Evolutionary conservation across 2,113 vertebrate species (phyloP).

Genomic region (Sorex fumeus): DNA sequence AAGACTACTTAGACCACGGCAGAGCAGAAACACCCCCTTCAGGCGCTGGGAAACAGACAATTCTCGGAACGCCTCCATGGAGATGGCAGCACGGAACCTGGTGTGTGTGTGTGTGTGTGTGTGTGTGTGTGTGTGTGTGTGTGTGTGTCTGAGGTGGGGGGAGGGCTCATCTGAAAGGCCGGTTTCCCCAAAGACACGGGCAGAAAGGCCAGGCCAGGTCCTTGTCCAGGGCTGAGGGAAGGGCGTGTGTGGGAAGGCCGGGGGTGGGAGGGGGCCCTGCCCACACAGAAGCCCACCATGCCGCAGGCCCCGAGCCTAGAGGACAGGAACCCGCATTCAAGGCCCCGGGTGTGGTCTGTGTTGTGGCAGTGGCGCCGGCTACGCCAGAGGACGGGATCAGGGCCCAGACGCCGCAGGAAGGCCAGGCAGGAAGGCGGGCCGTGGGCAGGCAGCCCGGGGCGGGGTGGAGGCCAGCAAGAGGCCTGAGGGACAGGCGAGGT

Average conservation of each 20-base stretch:
- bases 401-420: no score
- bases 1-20: background rate
- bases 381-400: no score
- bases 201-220: background rate
- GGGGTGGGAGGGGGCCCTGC: background rate
- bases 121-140: no score
- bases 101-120: no score
- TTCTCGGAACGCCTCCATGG: background rate
- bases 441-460: background rate
- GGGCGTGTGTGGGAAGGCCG: background rate
- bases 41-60: background rate
- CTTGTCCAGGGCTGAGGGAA: background rate
- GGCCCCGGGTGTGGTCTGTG: background rate
- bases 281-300: background rate
- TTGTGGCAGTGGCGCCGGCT: background rate
- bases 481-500: no score
- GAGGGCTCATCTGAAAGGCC: background rate
- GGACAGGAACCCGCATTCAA: background rate
- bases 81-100: background rate
- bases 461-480: background rate
- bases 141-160: background rate
- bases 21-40: background rate
- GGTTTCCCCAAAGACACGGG: background rate
- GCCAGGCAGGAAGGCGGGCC: background rate
- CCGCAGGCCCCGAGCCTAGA: background rate